These are phyloP conservation scores for Exephanes ischioxanthus DNA, from an alignment of 2,888 invertebrate species.

Conservation along the genomic window DNA sequence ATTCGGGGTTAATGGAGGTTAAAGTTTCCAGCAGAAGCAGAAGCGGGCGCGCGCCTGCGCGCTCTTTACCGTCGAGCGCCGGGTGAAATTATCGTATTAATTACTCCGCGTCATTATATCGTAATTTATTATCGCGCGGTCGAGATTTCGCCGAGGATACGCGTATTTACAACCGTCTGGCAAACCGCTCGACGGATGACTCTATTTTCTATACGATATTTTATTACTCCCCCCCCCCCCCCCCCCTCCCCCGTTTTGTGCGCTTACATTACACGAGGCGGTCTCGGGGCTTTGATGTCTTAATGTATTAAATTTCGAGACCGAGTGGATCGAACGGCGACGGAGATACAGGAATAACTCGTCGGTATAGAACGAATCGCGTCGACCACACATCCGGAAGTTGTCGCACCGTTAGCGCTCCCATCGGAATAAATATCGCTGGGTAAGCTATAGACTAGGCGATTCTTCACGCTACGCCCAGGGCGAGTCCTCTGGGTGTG, in stretches of 20 bases:
- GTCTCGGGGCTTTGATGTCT: constrained; percentile 38
- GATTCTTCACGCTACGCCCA: constrained; percentile 64
- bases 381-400: constrained; percentile 47
- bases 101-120: constrained; percentile 64
- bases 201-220: constrained; percentile 54
- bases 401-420: constrained; percentile 29
- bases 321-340: background rate
- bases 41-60: constrained; percentile 17
- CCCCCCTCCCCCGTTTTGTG: background rate
- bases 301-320: constrained; percentile 28
- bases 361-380: constrained; percentile 23
- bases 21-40: constrained; percentile 70
- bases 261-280: constrained; percentile 10
- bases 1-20: constrained; percentile 80
- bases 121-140: constrained; percentile 65
- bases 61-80: background rate
- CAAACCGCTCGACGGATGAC: constrained; percentile 38
- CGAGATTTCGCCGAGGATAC: constrained; percentile 53
- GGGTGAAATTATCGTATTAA: constrained; percentile 67
- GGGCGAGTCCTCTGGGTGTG: constrained; percentile 47
- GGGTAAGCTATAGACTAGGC: constrained; percentile 39
- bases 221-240: constrained; percentile 20
- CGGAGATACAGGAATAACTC: constrained; percentile 3
- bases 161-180: constrained; percentile 23
- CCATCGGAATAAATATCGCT: constrained; percentile 45